phyloP scores from a whole-genome alignment of 53 echinoderm and acorn worm genomes.

The Apostichopus leukothele region DNA sequence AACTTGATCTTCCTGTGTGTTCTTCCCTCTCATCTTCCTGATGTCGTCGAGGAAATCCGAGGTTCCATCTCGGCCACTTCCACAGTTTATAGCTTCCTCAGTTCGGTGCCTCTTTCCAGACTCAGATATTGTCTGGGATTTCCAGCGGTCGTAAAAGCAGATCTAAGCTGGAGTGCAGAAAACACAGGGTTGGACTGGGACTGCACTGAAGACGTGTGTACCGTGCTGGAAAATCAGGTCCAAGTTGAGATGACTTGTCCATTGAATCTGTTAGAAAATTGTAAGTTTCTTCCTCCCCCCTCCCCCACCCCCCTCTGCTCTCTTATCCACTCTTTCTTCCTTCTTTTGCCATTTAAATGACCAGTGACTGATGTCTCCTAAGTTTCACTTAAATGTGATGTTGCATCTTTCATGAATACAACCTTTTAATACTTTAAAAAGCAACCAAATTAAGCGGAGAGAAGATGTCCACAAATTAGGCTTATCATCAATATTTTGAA shows the following conservation, averaged over 20 bases:
- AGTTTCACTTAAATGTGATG: too few species aligned
- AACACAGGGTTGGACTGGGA: constrained; percentile 62
- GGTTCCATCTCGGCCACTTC: constrained; percentile 60
- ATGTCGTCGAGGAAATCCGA: constrained; percentile 75
- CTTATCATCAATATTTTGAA: too few species aligned
- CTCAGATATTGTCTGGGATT: constrained; percentile 51
- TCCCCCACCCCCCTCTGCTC: too few species aligned
- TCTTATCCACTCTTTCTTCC: too few species aligned
- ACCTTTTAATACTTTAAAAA: too few species aligned
- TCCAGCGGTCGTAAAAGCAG: constrained; percentile 71
- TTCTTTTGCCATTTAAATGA: too few species aligned
- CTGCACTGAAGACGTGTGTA: constrained; percentile 74
- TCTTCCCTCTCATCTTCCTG: constrained; percentile 86
- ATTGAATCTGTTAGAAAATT: constrained; percentile 34
- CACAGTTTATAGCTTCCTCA: constrained; percentile 83
- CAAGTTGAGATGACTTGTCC: constrained; percentile 93
- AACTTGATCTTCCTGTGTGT: constrained; percentile 86
- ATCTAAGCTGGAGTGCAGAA: constrained; percentile 62
- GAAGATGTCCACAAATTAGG: too few species aligned
- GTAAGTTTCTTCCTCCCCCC: neutral
- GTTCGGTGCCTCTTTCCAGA: constrained; percentile 78
- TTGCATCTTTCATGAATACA: too few species aligned
- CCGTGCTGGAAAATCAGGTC: constrained; percentile 75
- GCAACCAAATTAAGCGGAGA: too few species aligned
- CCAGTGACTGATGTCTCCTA: too few species aligned